Evolutionary conservation across 2,797 vertebrate genomes (phyloP), one percentile per base, ranked within the genome.

Genomic region (Delichon dasypus): DNA sequence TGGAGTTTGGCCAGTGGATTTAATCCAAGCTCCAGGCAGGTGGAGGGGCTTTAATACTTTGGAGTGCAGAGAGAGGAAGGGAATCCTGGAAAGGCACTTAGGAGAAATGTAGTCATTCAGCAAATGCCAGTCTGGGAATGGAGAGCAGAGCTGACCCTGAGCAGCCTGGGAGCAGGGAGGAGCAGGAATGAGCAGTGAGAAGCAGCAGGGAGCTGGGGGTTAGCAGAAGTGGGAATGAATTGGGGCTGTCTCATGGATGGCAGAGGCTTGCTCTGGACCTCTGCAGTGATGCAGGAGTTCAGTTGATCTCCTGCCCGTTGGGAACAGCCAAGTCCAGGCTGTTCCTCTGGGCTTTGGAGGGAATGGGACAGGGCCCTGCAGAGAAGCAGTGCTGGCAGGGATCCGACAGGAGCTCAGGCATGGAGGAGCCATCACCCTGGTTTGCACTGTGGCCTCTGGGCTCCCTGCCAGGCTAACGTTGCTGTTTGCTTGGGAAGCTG

Each of bases 401-500:
- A 5, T 60, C 2, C 0, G 1, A 6, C 34, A 60, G 68, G 47
- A 54, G 40, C 58, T 50, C 16, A 0, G 50, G 38, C 6, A 0
- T 11, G 1, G 7, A 73, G 74, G 50, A 61, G 13, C 61, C 53
- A 15, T 11, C 36, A 20, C 88, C 38, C 7, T 45, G 34, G 4
- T 32, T 36, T 16, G 5, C 57, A 22, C 64, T 7, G 36, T 11
- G n/a, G 45, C 6, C 1, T 6, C 60, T n/a, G 74, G 48, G 32
- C 77, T 61, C 6, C 16, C 22, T 62, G 42, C 62, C 67, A 38
- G 32, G 50, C 48, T 30, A 4, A n/a, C 61, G 3, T 1, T 6
- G 4, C 51, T 22, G 1, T 29, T 68, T 57, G 77, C 60, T 30
- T 40, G 34, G 48, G 55, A 51, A 73, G 42, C 44, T 62, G 85